phyloP scores from a whole-genome alignment of 2,797 vertebrate species.

The Scolopax rusticola region DNA sequence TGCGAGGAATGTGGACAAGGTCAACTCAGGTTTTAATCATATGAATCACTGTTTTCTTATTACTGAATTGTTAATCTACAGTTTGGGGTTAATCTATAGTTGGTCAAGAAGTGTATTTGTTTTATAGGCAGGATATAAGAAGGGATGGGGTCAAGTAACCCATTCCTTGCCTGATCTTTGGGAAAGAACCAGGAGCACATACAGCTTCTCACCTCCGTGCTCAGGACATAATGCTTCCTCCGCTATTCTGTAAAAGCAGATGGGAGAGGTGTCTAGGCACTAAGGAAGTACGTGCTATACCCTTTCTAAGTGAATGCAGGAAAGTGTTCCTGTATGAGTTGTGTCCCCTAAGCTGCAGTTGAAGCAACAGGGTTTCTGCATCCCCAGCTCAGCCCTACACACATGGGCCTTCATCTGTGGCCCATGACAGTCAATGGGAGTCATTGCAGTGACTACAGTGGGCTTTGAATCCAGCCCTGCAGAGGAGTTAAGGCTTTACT shows the following conservation, averaged over 20 bases:
- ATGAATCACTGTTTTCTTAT: not conserved
- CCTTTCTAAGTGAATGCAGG: not conserved
- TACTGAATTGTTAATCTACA: not conserved
- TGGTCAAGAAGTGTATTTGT: not conserved
- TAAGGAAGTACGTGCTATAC: not conserved
- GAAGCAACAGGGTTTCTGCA: not conserved
- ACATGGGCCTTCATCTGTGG: rapidly evolving
- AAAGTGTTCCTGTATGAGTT: not conserved
- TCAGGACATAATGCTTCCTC: not conserved
- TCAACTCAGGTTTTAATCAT: not conserved
- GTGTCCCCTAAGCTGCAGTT: not conserved
- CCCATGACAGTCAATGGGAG: not conserved
- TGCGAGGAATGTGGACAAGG: not conserved
- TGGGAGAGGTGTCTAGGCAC: not conserved
- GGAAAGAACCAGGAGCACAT: not conserved
- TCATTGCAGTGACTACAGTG: rapidly evolving
- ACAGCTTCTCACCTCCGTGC: not conserved
- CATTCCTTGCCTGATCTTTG: not conserved
- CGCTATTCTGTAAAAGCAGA: not conserved
- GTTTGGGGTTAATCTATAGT: not conserved
- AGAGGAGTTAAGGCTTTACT: not conserved
- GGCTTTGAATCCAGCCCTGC: not conserved
- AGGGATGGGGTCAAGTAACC: not conserved
- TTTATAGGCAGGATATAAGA: not conserved
- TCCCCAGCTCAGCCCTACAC: rapidly evolving